These are phyloP conservation scores for Drosophila simulans DNA, from an alignment of 1,140 invertebrate genomes.

Conservation along the genomic window DNA sequence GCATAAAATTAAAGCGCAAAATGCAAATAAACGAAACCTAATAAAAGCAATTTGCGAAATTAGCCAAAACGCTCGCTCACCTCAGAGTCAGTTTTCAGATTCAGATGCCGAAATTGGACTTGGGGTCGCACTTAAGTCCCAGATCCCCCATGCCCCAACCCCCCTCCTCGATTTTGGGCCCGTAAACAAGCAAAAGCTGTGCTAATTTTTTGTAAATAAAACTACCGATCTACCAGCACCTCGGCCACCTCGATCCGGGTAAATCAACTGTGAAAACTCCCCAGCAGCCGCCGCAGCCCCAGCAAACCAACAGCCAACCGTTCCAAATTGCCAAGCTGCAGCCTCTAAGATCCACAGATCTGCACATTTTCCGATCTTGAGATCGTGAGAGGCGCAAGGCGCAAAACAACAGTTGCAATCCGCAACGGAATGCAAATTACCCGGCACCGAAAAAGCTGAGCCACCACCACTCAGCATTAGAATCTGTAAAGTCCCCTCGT, in stretches of 20 bases:
- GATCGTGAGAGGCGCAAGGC: constrained; percentile 80
- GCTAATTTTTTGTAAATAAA: constrained; percentile 84
- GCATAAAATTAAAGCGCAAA: constrained; percentile 82
- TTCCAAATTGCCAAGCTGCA: constrained; percentile 67
- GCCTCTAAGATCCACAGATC: constrained; percentile 2
- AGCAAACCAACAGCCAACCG: constrained; percentile 57
- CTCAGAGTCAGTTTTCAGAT: constrained; percentile 17
- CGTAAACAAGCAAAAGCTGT: constrained; percentile 79
- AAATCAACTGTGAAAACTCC: constrained; percentile 79
- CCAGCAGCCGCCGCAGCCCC: constrained; percentile 21
- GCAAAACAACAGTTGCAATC: constrained; percentile 84
- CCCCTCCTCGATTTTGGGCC: constrained; percentile 19
- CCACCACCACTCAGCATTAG: constrained; percentile 48
- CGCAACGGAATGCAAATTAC: constrained; percentile 82
- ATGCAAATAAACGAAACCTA: constrained; percentile 84
- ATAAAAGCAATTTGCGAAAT: constrained; percentile 83
- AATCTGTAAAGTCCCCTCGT: constrained; percentile 32
- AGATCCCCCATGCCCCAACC: background rate
- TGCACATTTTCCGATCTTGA: constrained; percentile 30
- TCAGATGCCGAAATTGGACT: constrained; percentile 28
- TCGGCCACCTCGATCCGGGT: constrained; percentile 35
- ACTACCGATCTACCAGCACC: constrained; percentile 71
- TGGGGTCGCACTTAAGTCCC: background rate
- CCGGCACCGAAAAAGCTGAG: constrained; percentile 33
- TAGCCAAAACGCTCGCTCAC: constrained; percentile 72